Percentiles rank a stretch among this genome's conserved stretches.
Conservation (phyloP, 2,113 vertebrate species). For the Oreotrochilus melanogaster region DNA sequence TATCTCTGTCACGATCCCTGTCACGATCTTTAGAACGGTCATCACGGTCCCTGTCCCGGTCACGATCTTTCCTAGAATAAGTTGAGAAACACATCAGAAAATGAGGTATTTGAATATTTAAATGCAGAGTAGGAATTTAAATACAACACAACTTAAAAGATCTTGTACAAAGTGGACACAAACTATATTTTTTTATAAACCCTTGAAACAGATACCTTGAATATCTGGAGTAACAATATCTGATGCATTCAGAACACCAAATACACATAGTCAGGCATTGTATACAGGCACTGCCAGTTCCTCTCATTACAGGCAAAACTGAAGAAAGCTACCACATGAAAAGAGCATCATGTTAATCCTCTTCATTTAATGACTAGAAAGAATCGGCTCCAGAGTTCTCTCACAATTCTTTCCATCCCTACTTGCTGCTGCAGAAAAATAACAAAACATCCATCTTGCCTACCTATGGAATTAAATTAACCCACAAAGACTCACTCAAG, state of each 20-base stretch:
- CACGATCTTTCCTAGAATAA: constrained; percentile 88
- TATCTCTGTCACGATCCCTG: constrained; percentile 89
- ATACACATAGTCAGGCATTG: rapidly evolving
- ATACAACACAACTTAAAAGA: neutral
- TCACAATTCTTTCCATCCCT: neutral
- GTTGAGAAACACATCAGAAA: constrained; percentile 10
- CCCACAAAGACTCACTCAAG: neutral
- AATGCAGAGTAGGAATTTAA: neutral
- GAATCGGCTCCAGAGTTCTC: neutral
- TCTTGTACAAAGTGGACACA: neutral
- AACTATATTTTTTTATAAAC: neutral
- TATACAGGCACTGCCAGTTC: neutral
- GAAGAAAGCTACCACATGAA: neutral
- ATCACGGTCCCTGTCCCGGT: constrained; percentile 90
- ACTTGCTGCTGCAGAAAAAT: neutral
- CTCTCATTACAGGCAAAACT: neutral
- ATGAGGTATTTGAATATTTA: neutral
- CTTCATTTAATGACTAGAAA: neutral
- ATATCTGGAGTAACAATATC: neutral
- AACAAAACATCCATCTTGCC: neutral
- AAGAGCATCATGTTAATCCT: neutral
- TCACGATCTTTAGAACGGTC: constrained; percentile 86
- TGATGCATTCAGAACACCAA: neutral
- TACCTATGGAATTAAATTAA: neutral
- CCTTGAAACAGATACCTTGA: neutral